Base-by-base conservation (phyloP, 2,113 vertebrate species). In the Trematomus loennbergii region DNA sequence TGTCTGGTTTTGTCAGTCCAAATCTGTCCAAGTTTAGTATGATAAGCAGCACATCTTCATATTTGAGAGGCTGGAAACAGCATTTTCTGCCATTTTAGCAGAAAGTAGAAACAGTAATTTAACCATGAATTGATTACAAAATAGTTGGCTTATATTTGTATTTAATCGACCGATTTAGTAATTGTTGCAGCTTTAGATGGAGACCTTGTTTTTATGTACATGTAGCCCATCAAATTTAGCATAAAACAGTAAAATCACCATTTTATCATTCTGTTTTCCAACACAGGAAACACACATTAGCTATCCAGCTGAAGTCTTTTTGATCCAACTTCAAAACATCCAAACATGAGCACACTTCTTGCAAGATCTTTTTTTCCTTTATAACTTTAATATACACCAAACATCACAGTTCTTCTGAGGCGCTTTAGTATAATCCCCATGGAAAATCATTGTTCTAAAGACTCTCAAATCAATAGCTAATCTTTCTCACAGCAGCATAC, bases 401-500 rank as follows among this genome's bases (percentile, higher is more conserved):
- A 29, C 43, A 68, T 70, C 22, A 63, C 62, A 57, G 57, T 46
- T 69, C 46, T 22, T 62, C 71, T 68, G 4, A 1, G 61, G 18
- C 22, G 48, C 50, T 48, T 40, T 58, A 55, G 29, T 36, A 4
- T 65, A 58, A 82, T 77, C 20, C 52, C 72, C 4, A 70, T 71
- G 75, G 12, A 78, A 88, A 88, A 75, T 49, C 33, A 20, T 84
- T 68, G 62, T 81, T 72, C 67, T 58, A 9, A 53, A 81, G 76
- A 55, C 18, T 18, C 46, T 45, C 13, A 58, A 84, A 89, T 89
- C 86, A 85, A 87, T 85, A 77, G 68, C 73, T 82, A 16, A 53
- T 87, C 90, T 40, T 78, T 87, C 72, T 81, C 70, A 77, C 76
- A 71, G 53, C 72, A 69, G 68, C 22, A 53, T 4, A 29, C 25